These are phyloP conservation scores for Drosophila littoralis DNA, from an alignment of 1,140 invertebrate species.

Conservation along the genomic window DNA sequence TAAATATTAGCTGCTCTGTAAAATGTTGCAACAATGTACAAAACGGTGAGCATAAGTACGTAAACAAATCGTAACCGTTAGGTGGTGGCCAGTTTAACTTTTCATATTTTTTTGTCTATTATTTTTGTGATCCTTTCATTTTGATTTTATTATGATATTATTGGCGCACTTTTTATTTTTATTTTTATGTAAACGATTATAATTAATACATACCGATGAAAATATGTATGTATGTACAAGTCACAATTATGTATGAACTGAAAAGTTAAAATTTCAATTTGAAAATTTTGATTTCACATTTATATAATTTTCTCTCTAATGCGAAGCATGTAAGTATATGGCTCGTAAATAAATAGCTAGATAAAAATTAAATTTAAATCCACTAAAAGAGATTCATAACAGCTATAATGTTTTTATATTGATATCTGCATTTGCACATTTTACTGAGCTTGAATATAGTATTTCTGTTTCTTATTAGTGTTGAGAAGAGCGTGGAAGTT, in stretches of 20 bases:
- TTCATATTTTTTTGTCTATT: constrained; percentile 27
- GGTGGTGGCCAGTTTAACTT: constrained; percentile 63
- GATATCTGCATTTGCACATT: constrained; percentile 55
- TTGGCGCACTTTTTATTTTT: constrained; percentile 9
- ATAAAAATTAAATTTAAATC: neutral
- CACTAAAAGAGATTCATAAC: neutral
- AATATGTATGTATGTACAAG: constrained; percentile 26
- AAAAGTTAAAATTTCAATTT: constrained; percentile 19
- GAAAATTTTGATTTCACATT: neutral
- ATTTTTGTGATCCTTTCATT: constrained; percentile 13
- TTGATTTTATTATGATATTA: constrained; percentile 18
- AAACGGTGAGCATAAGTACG: constrained; percentile 35
- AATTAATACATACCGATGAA: constrained; percentile 7
- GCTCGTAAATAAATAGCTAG: neutral
- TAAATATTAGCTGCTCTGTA: constrained; percentile 72
- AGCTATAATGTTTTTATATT: neutral
- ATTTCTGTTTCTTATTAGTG: constrained; percentile 6
- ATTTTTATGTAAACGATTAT: neutral
- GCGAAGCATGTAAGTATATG: constrained; percentile 1
- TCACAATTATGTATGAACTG: constrained; percentile 40
- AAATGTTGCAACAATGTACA: constrained; percentile 69
- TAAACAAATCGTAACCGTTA: constrained; percentile 31
- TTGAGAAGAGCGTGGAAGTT: neutral
- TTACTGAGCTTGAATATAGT: constrained; percentile 62
- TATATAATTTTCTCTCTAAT: neutral